Evolutionary conservation across 2,888 invertebrate genomes (phyloP).

Genomic region (Gibbula magus): DNA sequence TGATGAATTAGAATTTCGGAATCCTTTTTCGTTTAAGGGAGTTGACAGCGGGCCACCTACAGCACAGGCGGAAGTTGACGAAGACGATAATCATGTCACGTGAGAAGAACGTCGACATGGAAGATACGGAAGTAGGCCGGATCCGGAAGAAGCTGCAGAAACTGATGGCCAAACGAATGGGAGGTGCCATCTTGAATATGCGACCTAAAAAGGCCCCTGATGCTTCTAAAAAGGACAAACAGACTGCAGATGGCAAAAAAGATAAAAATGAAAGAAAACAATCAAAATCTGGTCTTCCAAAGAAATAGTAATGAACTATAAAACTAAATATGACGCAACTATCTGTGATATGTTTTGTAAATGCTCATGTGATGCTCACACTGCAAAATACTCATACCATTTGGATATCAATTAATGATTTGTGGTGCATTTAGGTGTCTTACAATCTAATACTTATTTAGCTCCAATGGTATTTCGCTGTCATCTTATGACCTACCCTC

Average conservation of each 20-base stretch:
- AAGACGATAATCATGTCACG: conserved; percentile 56
- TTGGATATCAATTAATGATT: no score
- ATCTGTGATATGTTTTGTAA: no score
- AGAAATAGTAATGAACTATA: no score
- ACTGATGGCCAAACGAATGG: conserved; percentile 60
- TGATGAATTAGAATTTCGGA: neutral
- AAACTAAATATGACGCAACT: no score
- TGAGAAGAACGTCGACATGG: conserved; percentile 53
- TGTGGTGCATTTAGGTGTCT: no score
- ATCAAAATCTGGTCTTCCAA: no score
- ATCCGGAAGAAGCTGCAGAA: conserved; percentile 58
- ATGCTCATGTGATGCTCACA: no score
- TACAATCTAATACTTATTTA: no score
- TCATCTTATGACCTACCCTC: no score
- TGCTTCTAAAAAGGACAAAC: neutral
- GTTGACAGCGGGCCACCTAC: conserved; percentile 64
- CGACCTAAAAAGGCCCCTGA: neutral
- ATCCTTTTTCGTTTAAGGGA: conserved; percentile 49
- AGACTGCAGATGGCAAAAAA: neutral
- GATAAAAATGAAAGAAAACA: neutral
- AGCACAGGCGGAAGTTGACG: conserved; percentile 60
- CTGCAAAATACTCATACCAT: no score
- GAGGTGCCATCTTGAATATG: conserved; percentile 30
- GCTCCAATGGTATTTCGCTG: no score
- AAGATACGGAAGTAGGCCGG: conserved; percentile 64